Conservation (phyloP, 2,113 vertebrate species). For the Anguilla japonica region DNA sequence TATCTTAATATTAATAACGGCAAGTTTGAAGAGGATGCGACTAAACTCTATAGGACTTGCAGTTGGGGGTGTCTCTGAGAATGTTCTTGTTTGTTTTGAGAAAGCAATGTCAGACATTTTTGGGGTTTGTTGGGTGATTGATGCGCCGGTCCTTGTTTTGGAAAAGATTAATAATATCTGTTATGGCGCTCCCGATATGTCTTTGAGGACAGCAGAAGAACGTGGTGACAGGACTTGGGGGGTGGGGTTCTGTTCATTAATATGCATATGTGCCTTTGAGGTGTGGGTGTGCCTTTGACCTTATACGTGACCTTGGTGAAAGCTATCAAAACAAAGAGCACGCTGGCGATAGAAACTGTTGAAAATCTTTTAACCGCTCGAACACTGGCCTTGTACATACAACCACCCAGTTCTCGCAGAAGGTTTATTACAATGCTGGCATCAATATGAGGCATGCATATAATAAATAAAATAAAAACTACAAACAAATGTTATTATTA, state of each 20-base stretch:
- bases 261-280: slow-evolving; percentile 62
- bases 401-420: background rate
- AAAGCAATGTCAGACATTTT: slow-evolving; percentile 3
- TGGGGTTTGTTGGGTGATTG: slow-evolving; percentile 37
- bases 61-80: slow-evolving; percentile 11
- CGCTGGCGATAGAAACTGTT: slow-evolving; percentile 32
- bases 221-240: slow-evolving; percentile 48
- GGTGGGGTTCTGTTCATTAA: slow-evolving; percentile 64
- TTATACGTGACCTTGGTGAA: slow-evolving; percentile 49
- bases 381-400: background rate
- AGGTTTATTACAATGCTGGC: too few relatives aligned
- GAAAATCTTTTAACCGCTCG: background rate
- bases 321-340: slow-evolving; percentile 47
- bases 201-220: slow-evolving; percentile 54
- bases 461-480: too few relatives aligned
- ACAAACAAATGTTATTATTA: too few relatives aligned
- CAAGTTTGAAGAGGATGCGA: slow-evolving; percentile 6
- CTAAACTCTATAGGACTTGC: slow-evolving; percentile 26
- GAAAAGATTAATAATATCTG: background rate
- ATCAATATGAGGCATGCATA: too few relatives aligned
- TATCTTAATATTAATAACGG: slow-evolving; percentile 25
- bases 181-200: slow-evolving; percentile 15
- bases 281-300: slow-evolving; percentile 69
- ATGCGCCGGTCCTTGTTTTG: slow-evolving; percentile 40
- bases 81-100: slow-evolving; percentile 25